Evolutionary conservation across 2,888 invertebrate genomes (phyloP).

Genomic region (Tenodera sinensis): DNA sequence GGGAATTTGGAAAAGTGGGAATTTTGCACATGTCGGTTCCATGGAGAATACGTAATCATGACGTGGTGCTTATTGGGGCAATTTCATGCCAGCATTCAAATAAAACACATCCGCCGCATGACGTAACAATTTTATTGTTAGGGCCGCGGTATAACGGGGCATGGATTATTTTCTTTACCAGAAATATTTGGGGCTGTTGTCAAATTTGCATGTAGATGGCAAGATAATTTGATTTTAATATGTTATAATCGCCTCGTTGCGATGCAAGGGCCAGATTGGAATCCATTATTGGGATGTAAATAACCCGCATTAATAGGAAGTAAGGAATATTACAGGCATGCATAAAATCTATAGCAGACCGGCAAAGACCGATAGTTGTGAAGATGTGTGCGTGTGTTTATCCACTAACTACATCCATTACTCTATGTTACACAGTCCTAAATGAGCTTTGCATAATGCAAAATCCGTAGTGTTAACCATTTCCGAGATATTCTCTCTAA

Average conservation of each 20-base stretch:
- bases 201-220: background rate
- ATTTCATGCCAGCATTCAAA: background rate
- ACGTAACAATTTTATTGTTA: background rate
- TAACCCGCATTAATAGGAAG: background rate
- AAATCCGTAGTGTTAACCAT: too few relatives aligned
- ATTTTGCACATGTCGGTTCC: background rate
- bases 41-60: background rate
- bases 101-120: background rate
- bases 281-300: background rate
- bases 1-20: background rate
- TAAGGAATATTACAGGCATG: background rate
- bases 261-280: background rate
- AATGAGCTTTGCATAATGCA: too few relatives aligned
- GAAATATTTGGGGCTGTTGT: background rate
- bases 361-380: background rate
- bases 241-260: background rate
- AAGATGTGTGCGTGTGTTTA: too few relatives aligned
- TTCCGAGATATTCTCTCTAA: too few relatives aligned
- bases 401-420: too few relatives aligned
- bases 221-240: background rate
- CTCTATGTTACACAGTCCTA: too few relatives aligned
- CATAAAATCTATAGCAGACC: too few relatives aligned
- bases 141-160: background rate
- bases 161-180: background rate
- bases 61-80: background rate